phyloP scores from a whole-genome alignment of 2,888 invertebrate species.

The Hyppa rectilinea region DNA sequence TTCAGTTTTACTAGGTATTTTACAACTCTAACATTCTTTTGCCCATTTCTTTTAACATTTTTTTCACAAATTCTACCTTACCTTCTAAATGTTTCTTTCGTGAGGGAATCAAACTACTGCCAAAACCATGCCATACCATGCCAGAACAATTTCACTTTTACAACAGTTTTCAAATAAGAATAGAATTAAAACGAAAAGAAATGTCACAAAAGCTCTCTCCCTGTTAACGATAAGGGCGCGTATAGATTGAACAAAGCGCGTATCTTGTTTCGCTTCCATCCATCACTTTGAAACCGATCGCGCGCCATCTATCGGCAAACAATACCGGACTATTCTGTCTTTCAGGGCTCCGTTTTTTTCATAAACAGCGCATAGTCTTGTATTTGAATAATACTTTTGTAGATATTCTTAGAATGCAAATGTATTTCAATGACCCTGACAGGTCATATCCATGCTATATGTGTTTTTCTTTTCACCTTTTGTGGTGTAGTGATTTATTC shows the following conservation, averaged over 20 bases:
- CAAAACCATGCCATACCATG: neutral
- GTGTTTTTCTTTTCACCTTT: too few relatives aligned
- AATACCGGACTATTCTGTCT: conserved; percentile 49
- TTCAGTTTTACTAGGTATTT: too few relatives aligned
- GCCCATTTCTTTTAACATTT: too few relatives aligned
- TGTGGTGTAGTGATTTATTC: too few relatives aligned
- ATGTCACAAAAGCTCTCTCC: conserved; percentile 16
- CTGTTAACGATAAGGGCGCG: conserved; percentile 32
- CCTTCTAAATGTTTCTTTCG: neutral
- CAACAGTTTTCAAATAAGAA: neutral
- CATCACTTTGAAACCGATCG: conserved; percentile 60
- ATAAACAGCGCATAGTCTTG: neutral
- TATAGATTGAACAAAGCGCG: conserved; percentile 49
- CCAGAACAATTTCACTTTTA: too few relatives aligned
- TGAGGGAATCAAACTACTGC: neutral
- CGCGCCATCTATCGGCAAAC: conserved; percentile 58
- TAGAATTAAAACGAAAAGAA: neutral
- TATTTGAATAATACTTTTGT: conserved; percentile 17
- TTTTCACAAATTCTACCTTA: neutral
- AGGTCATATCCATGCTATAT: too few relatives aligned
- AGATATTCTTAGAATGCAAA: too few relatives aligned
- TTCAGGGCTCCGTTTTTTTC: conserved; percentile 24
- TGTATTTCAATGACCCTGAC: too few relatives aligned
- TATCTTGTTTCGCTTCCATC: conserved; percentile 49
- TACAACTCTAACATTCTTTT: too few relatives aligned